Evolutionary conservation across 2,888 invertebrate genomes (phyloP), one percentile per base, ranked within the genome.

Genomic region (Chaetogeoica ovagalla): DNA sequence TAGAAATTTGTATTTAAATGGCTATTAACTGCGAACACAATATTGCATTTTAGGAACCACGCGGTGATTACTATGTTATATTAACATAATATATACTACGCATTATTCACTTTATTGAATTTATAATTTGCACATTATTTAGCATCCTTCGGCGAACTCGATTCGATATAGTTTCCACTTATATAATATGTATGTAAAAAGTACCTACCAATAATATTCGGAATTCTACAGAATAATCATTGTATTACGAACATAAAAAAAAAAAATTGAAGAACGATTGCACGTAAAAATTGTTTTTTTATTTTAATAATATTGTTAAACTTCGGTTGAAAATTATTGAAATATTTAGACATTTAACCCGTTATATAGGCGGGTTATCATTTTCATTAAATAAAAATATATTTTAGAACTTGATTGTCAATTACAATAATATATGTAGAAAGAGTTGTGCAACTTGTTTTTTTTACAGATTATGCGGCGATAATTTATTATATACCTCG

Each of bases 311-410:
- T 30, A 30, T 62, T 62, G 23, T 30, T 72, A 30, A 21, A n/a
- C 30, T 48, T 62, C 43, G 48, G 48, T 72, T 48, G n/a, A 72
- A 30, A 72, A 23, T 23, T 43, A 60, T 72, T 60, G 43, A 72
- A 72, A 23, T 60, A n/a, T 37, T 70, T 62, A 52, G 30, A 48
- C 48, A 37, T 72, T 48, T 60, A 30, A 73, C 48, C 48, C 48
- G 30, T 72, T 73, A 73, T 73, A 73, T 52, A 73, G 62, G 13
- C 48, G 13, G 48, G 30, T 73, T 73, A 73, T 73, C 72, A 30
- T 48, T 73, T 62, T 52, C 30, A 73, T 62, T 62, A 73, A 73
- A 73, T 52, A 23, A 60, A 59, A 17, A 23, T 62, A 62, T 62
- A 62, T 52, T 73, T 21, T 21, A 70, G 39, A 39, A 23, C 59